Conservation (phyloP, 1,140 invertebrate genomes). For the Drosophila pachea region DNA sequence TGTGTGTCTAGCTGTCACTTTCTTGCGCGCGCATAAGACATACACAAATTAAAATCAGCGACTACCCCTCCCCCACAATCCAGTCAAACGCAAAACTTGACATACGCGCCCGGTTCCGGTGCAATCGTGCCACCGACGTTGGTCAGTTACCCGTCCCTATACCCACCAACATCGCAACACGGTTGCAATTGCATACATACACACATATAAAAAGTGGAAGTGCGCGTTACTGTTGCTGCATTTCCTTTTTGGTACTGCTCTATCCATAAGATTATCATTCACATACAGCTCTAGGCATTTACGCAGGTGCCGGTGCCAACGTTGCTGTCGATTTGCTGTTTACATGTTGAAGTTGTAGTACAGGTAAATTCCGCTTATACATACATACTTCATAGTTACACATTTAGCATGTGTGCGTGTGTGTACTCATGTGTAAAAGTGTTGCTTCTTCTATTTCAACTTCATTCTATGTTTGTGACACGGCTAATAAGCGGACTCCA, state of each 20-base stretch:
- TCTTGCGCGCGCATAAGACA: slow-evolving; percentile 65
- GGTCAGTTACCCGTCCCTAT: slow-evolving; percentile 23
- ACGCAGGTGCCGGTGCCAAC: slow-evolving; percentile 22
- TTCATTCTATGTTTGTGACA: slow-evolving; percentile 20
- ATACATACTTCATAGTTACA: slow-evolving; percentile 1
- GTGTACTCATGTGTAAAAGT: background rate
- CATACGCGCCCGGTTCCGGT: slow-evolving; percentile 69
- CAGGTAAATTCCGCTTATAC: slow-evolving; percentile 33
- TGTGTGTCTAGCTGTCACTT: slow-evolving; percentile 72
- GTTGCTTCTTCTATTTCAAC: slow-evolving; percentile 6
- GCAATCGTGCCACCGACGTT: slow-evolving; percentile 45
- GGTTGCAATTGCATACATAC: slow-evolving; percentile 30
- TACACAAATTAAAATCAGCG: slow-evolving; percentile 63
- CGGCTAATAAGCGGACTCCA: slow-evolving; percentile 8
- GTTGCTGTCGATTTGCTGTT: slow-evolving; percentile 29
- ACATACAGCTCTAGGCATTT: slow-evolving; percentile 28
- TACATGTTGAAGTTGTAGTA: slow-evolving; percentile 33
- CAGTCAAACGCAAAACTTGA: slow-evolving; percentile 43
- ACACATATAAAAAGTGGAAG: slow-evolving; percentile 24
- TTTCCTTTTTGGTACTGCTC: slow-evolving; percentile 26
- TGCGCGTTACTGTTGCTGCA: slow-evolving; percentile 18
- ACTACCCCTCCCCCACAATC: slow-evolving; percentile 31
- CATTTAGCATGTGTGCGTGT: background rate
- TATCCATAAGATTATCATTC: slow-evolving; percentile 9
- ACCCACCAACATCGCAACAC: slow-evolving; percentile 18